phyloP scores from a whole-genome alignment of 2,113 vertebrate genomes.

The Paradoxurus hermaphroditus region DNA sequence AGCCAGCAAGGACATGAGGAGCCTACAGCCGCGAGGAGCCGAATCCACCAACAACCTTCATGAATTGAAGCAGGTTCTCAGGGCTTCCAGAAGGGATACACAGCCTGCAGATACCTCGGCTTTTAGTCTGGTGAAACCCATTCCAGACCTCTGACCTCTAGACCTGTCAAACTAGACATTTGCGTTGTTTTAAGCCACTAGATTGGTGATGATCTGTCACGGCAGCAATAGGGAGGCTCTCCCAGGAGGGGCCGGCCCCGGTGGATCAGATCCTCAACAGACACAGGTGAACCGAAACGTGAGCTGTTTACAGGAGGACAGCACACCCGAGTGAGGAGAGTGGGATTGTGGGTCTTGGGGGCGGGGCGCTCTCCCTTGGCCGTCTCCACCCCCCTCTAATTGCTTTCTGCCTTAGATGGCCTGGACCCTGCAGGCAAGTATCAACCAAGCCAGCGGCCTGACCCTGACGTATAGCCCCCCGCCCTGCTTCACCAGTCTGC shows the following conservation, averaged over 20 bases:
- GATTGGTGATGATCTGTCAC: background rate
- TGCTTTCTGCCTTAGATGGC: background rate
- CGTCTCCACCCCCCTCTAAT: background rate
- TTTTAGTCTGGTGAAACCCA: background rate
- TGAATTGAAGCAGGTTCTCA: background rate
- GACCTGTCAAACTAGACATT: background rate
- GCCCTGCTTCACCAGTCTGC: background rate
- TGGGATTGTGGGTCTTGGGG: background rate
- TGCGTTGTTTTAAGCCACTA: background rate
- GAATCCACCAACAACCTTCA: background rate
- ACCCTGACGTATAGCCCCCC: too few species aligned
- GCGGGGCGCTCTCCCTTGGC: background rate
- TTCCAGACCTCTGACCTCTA: background rate
- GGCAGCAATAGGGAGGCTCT: rapidly evolving
- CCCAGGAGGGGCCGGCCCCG: rapidly evolving
- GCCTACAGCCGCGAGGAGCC: background rate
- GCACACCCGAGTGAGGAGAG: too few species aligned
- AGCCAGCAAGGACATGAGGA: background rate
- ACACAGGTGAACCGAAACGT: too few species aligned
- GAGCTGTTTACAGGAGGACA: background rate
- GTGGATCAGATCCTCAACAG: background rate
- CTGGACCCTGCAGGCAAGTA: background rate
- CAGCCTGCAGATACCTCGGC: background rate
- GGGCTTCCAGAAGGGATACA: background rate
- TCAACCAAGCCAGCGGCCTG: background rate